Evolutionary conservation across 1,140 invertebrate genomes (phyloP), one percentile per base, ranked within the genome.

Genomic region (Melitaea cinxia): DNA sequence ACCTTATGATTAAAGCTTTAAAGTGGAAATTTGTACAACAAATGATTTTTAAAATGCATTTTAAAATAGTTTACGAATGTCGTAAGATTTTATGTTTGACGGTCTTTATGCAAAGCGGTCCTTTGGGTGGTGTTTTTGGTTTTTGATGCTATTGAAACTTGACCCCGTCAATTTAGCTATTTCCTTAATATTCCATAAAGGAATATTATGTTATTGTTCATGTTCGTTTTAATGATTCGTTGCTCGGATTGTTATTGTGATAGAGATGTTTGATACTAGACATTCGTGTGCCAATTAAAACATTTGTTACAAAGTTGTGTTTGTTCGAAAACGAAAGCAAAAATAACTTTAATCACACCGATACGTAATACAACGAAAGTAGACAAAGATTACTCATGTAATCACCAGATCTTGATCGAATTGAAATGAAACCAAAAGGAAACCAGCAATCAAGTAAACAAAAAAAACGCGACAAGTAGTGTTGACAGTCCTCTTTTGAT

Each of bases 61-160:
- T 35, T 59, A 69, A 49, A 58, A 61, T 81, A 74, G 82, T 81
- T 66, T 58, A 42, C 57, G 70, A 66, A 69, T 72, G 72, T 87
- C 85, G 81, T 90, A 89, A 90, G 88, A 90, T 90, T 90, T 90
- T 90, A 89, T 89, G 83, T 70, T 59, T 58, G 71, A 72, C 66
- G 62, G 74, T 82, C 78, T 84, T 90, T 86, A 88, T 88, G 85
- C 83, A 86, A 90, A 89, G 75, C 77, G 73, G 66, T 81, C 88
- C 83, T 79, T 62, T 54, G 88, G 88, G 88, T 79, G 63, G 64
- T 72, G 75, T 89, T 86, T 81, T 75, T 75, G 88, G 86, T 90
- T 88, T 90, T 83, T 77, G 74, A 68, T 39, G 69, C 77, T 80
- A 85, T 85, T 82, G 78, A 83, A 90, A 83, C 77, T 80, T 78